Base-by-base conservation (phyloP, 2,797 vertebrate species). In the Platyrinchus mystaceus region DNA sequence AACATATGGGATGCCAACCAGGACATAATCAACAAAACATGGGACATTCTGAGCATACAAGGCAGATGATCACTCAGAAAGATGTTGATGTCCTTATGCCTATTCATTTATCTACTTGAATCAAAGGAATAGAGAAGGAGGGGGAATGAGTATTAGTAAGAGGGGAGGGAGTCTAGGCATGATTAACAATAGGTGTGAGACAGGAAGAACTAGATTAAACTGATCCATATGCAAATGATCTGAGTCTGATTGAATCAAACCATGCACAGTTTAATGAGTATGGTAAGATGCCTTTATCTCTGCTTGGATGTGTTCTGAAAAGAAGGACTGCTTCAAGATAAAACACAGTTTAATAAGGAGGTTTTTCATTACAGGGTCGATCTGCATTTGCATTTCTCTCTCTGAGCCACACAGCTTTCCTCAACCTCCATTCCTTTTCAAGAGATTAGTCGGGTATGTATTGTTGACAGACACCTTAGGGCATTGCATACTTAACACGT, bases 191-290 rank as follows among this genome's bases (percentile, higher is more conserved):
- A 97, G 98, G 97, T 97, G 96, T 39, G 89, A 97, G 97, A 96
- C 96, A 96, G 97, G 97, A 97, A 97, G 97, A 97, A 96, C 97
- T 95, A 97, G 98, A 98, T 98, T 97, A 98, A 98, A 97, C 96
- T 96, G 97, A 97, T 98, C 97, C 97, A 94, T 98, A 98, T 98
- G 98, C 98, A 98, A 98, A 98, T 98, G 56, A 96, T 89, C 84
- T 87, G 89, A 96, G 95, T 85, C 96, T 98, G 98, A 98, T 98
- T 97, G 97, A 98, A 97, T 98, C 97, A 97, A 97, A 95, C 97
- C 97, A 95, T 84, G 97, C 97, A 93, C 94, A 95, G 87, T 97
- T 97, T 98, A 98, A 98, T 97, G 97, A 98, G 97, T 95, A 94
- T 83, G 95, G 97, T 96, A 89, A 97, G 96, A 97, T 74, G 96